Evolutionary conservation across 2,797 vertebrate species (phyloP), one percentile per base, ranked within the genome.

Genomic region (Neosilurus hyrtlii): DNA sequence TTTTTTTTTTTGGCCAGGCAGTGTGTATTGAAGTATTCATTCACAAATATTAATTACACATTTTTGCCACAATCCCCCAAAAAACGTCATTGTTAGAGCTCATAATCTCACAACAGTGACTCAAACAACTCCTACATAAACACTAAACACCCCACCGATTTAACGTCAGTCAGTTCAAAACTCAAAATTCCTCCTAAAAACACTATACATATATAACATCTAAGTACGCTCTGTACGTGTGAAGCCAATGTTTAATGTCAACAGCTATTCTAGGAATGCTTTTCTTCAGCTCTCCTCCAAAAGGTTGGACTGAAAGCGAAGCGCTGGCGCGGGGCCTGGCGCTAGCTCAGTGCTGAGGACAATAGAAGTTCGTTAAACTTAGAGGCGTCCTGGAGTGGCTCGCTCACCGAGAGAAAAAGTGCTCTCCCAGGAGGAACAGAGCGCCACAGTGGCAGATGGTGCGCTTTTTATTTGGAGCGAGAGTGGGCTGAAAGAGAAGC

Each of bases 401-500:
- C 56, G 77, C 83, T 86, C 82, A 74, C 57, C 11, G 72, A 82
- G 82, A 72, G 79, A 85, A 85, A 86, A 85, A 84, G 83, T 83
- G 56, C 83, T 82, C 82, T 83, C 72, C 71, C 81, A 63, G 56
- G 85, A 83, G 72, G 65, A 86, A 81, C 85, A 49, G 82, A 86
- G 84, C 35, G 51, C 87, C 81, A 81, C 30, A 84, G 78, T 49
- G 82, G 85, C 88, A 89, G 88, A 89, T 89, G 88, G 88, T 82
- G 79, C 83, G n/a, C n/a, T 87, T 87, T 89, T 89, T 89, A 86
- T 89, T 86, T 86, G 86, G 83, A 85, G 83, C 35, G 54, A 86
- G 86, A 86, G 87, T 87, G 86, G 85, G 86, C 83, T 26, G 88
- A 65, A 75, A 54, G 70, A 80, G 79, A 63, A 68, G 65, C 51